Conservation (phyloP, 2,113 vertebrate species). For the Pimephales promelas region DNA sequence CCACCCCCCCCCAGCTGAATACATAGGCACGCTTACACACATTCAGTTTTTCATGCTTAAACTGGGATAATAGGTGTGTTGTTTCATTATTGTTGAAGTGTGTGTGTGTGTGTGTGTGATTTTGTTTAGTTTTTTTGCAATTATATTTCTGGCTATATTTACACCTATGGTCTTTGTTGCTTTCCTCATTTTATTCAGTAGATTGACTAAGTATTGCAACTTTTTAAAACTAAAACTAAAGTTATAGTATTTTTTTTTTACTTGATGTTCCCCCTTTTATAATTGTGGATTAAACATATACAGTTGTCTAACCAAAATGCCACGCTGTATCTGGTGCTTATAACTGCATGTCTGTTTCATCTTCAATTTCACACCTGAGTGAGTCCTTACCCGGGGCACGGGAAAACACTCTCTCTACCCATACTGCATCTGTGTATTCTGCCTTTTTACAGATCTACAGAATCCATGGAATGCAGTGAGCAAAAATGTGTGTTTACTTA, state of each 20-base stretch:
- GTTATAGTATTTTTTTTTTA: background rate
- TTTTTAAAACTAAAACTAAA: background rate
- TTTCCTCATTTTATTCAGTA: background rate
- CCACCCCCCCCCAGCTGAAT: conserved; percentile 45
- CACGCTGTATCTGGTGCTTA: conserved; percentile 52
- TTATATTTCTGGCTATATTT: background rate
- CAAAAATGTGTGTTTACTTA: background rate
- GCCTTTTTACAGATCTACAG: conserved; percentile 13
- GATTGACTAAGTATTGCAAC: background rate
- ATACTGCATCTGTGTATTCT: background rate
- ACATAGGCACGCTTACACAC: conserved; percentile 40
- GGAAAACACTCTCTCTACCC: conserved; percentile 30
- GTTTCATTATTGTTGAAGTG: background rate
- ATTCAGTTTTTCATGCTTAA: conserved; percentile 42
- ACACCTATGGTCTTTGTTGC: background rate
- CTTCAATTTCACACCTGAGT: conserved; percentile 80
- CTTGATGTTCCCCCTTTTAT: conserved; percentile 41
- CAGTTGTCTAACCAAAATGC: conserved; percentile 52
- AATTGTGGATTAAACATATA: conserved; percentile 66
- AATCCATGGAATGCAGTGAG: background rate
- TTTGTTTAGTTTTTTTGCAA: background rate
- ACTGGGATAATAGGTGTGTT: conserved; percentile 4
- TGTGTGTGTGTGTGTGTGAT: background rate
- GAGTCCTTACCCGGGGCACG: conserved; percentile 53
- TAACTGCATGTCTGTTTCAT: conserved; percentile 62